Evolutionary conservation across 2,888 invertebrate genomes (phyloP), one percentile per base, ranked within the genome.

Genomic region (Sinodicranocentrus sp.): DNA sequence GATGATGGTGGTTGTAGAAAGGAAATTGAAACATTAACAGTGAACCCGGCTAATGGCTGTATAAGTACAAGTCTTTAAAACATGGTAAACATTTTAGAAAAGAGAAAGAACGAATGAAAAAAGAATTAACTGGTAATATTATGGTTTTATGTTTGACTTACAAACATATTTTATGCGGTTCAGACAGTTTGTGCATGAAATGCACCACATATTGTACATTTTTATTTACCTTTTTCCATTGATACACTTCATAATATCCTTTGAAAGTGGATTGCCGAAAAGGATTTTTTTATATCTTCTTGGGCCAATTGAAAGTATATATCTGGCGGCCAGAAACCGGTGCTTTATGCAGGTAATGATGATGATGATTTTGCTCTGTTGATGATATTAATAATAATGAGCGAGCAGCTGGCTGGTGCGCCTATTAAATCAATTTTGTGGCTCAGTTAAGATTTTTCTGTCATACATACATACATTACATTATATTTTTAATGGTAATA

Each of bases 341-440:
- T 26, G 26, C 17, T 17, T 48, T n/a, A 48, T 33, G 33, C 10
- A 33, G 3, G 3, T 33, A 6, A 6, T 6, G 3, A 33, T 3
- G 33, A 33, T 33, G 33, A 33, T 33, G 3, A n/a, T n/a, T 39
- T 39, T 39, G 39, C 39, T 5, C 5, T 39, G 6, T 52, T 67
- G 25, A 71, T 71, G 57, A 44, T 75, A 48, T 52, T 61, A 67
- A 67, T 52, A 57, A 65, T 76, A 76, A 76, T 76, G 76, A 76
- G 43, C 63, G 21, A 25, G 19, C 21, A 67, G 39, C 76, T 39
- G 39, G 67, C 67, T 54, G 43, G 61, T 63, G 33, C 61, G 33
- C 52, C 76, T 59, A 77, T 59, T 77, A 77, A 77, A 68, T 59
- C 59, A 68, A 44, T 52, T 57, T 59, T 68, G 57, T 61, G 13